Evolutionary conservation across 2,888 invertebrate genomes (phyloP), one percentile per base, ranked within the genome.

Genomic region (Suillia variegata): DNA sequence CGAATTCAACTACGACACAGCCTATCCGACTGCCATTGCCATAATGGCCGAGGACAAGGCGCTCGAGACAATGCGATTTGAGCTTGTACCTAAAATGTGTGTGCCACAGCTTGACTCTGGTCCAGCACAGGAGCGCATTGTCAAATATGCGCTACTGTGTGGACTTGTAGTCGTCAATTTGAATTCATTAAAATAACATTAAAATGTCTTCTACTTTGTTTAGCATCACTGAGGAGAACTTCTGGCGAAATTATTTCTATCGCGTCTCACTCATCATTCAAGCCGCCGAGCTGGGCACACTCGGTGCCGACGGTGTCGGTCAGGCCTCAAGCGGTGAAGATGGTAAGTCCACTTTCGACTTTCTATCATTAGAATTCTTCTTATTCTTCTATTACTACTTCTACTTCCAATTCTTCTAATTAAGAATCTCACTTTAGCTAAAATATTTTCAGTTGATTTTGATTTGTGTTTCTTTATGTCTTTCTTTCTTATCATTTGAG

Each of bases 231-330:
- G 99, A 99, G 86, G 97, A 98, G 84, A 92, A 93, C 81, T 99
- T 99, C 86, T 99, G 99, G 99, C 89, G 96, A 80, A 99, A 99
- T 87, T 99, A 99, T 83, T 99, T 99, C 86, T 99, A 99, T 86
- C 93, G 99, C 80, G 94, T 99, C 72, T 96, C 96, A 74, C 89
- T 99, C 74, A 94, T 99, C 82, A 95, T 97, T 80, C 98, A 99
- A 86, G 96, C 97, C 71, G 94, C 92, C 82, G 96, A 97, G 66
- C 72, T 82, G 70, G 82, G 82, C 67, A 82, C 82, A 66, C 74
- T 82, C 63, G 82, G 82, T 61, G 79, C 76, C 58, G 82, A 82
- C 74, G 82, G 81, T 56, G 78, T 82, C 57, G 81, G 80, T 62
- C 80, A 80, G 72, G 81, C 81, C 70, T 81, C 81, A 65, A 79